Conservation (phyloP, 2,888 invertebrate genomes). For the Chouioia cunea region DNA sequence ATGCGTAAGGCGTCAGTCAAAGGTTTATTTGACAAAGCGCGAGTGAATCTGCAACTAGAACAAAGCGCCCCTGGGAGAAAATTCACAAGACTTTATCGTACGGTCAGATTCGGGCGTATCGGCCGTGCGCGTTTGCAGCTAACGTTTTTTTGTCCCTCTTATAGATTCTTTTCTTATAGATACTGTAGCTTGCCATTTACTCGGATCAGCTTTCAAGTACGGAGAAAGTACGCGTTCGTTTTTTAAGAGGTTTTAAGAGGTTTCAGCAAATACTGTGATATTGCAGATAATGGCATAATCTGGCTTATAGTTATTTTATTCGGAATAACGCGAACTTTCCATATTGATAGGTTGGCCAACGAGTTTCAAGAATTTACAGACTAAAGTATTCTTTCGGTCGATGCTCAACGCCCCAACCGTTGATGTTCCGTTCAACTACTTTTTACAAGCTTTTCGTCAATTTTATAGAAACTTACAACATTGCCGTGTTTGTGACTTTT, state of each 20-base stretch:
- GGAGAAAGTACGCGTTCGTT: conserved; percentile 55
- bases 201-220: conserved; percentile 57
- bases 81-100: conserved; percentile 45
- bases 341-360: conserved; percentile 24
- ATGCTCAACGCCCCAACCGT: conserved; percentile 41
- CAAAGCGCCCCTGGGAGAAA: conserved; percentile 27
- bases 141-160: conserved; percentile 28
- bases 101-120: conserved; percentile 30
- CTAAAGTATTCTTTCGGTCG: conserved; percentile 41
- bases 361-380: conserved; percentile 35
- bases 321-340: conserved; percentile 34
- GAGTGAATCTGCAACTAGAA: conserved; percentile 2
- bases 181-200: conserved; percentile 62
- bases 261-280: conserved; percentile 69
- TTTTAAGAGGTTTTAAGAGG: conserved; percentile 62
- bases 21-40: not conserved
- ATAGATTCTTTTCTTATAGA: conserved; percentile 41
- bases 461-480: conserved; percentile 54
- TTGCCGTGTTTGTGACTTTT: conserved; percentile 36
- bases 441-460: conserved; percentile 57
- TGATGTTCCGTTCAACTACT: conserved; percentile 61
- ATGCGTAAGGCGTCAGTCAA: too few species aligned
- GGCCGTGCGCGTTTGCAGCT: conserved; percentile 35
- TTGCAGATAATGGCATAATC: conserved; percentile 66
- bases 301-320: conserved; percentile 60